Percentiles rank a stretch among this genome's conserved stretches.
Evolutionary conservation across 2,888 invertebrate genomes (phyloP).

Genomic region (Abscondita cerata): DNA sequence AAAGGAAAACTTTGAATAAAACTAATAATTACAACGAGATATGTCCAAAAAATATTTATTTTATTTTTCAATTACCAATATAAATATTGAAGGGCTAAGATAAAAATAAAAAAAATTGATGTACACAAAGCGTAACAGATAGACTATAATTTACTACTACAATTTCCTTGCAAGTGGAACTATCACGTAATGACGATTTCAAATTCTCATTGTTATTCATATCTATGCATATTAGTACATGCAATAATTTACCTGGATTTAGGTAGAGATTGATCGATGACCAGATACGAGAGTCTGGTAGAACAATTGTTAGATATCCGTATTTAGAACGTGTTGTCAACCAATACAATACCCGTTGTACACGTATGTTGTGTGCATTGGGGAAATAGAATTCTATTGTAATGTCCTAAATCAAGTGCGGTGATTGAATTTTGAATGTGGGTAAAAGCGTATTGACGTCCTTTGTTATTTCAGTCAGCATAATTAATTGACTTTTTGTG

Average conservation of each 20-base stretch:
- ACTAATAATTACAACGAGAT: too few species aligned
- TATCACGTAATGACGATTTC: constrained; percentile 6
- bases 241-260: constrained; percentile 33
- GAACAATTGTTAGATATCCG: constrained; percentile 32
- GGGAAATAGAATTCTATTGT: constrained; percentile 32
- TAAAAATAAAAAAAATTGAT: too few species aligned
- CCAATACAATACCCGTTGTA: constrained; percentile 30
- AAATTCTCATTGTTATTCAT: constrained; percentile 22
- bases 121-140: too few species aligned
- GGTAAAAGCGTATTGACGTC: constrained; percentile 24
- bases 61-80: too few species aligned
- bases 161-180: not conserved
- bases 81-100: too few species aligned
- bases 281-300: constrained; percentile 28
- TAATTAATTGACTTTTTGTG: constrained; percentile 29
- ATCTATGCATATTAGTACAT: constrained; percentile 30
- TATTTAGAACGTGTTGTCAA: constrained; percentile 33
- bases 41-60: too few species aligned
- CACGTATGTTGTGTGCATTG: constrained; percentile 35
- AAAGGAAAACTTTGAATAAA: too few species aligned
- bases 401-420: constrained; percentile 33
- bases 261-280: constrained; percentile 31
- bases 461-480: constrained; percentile 26
- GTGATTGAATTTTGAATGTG: constrained; percentile 34
- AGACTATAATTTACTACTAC: too few species aligned